Conservation (phyloP, 2,797 vertebrate species). For the Lagorchestes hirsutus region DNA sequence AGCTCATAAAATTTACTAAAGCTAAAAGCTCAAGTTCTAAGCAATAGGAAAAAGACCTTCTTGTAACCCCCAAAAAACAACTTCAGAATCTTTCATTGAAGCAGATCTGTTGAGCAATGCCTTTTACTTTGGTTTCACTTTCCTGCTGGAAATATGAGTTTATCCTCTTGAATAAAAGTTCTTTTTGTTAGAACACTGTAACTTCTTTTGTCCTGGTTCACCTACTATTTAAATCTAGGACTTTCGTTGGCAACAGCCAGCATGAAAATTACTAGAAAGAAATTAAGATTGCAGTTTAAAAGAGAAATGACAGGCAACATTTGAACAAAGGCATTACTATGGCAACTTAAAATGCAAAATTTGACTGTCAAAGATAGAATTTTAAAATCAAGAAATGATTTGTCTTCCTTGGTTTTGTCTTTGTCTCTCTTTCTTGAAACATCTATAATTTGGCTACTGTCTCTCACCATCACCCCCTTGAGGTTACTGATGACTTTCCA, state of each 20-base stretch:
- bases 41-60: not conserved
- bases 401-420: not conserved
- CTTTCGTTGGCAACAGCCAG: not conserved
- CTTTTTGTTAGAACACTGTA: not conserved
- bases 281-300: not conserved
- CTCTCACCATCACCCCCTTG: not conserved
- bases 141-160: not conserved
- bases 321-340: not conserved
- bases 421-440: not conserved
- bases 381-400: not conserved
- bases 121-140: not conserved
- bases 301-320: not conserved
- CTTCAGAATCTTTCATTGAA: not conserved
- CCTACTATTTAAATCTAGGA: not conserved
- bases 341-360: not conserved
- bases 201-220: not conserved
- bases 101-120: not conserved
- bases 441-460: not conserved
- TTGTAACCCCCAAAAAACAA: not conserved
- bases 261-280: not conserved
- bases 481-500: not conserved
- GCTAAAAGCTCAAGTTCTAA: not conserved
- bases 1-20: not conserved
- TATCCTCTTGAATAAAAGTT: not conserved
- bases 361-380: not conserved